These are phyloP conservation scores for Lordiphosa fenestrarum DNA, from an alignment of 2,888 invertebrate genomes.

Conservation along the genomic window DNA sequence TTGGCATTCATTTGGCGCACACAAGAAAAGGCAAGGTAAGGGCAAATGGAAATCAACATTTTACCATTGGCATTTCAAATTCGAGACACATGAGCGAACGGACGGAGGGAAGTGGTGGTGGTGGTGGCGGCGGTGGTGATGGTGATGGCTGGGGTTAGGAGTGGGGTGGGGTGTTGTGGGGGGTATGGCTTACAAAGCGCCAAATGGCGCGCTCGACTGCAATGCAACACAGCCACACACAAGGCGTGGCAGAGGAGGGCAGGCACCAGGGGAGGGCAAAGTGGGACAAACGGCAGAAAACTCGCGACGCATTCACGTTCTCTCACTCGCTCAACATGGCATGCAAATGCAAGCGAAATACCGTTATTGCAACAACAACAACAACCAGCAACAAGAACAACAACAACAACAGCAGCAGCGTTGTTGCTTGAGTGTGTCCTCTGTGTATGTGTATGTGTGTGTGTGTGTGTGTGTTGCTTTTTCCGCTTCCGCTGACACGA, in stretches of 20 bases:
- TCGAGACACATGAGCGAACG: slow-evolving; percentile 3
- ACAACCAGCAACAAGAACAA: slow-evolving; percentile 19
- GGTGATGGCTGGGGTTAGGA: too few species aligned
- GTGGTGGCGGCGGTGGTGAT: too few species aligned
- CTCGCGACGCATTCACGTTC: slow-evolving; percentile 43
- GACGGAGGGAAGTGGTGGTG: not conserved
- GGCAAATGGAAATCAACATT: slow-evolving; percentile 24
- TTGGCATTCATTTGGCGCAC: not conserved
- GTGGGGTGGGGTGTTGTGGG: not conserved
- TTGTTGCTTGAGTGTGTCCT: slow-evolving; percentile 39
- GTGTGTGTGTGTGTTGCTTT: slow-evolving; percentile 55
- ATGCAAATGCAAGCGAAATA: slow-evolving; percentile 57
- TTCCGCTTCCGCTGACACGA: slow-evolving; percentile 71
- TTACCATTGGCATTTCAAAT: slow-evolving; percentile 31
- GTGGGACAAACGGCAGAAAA: slow-evolving; percentile 24
- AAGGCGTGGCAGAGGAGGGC: slow-evolving; percentile 27
- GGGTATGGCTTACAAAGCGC: slow-evolving; percentile 24
- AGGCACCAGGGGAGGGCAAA: slow-evolving; percentile 3
- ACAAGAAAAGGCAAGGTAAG: slow-evolving; percentile 3
- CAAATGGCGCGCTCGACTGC: slow-evolving; percentile 43
- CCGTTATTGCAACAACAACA: slow-evolving; percentile 38
- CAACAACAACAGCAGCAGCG: slow-evolving; percentile 31
- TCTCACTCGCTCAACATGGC: slow-evolving; percentile 32
- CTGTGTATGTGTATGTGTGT: slow-evolving; percentile 16
- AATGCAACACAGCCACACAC: slow-evolving; percentile 25